Conservation (phyloP, 35 echinoderm and acorn worm genomes). For the Heliocidaris erythrogramma region DNA sequence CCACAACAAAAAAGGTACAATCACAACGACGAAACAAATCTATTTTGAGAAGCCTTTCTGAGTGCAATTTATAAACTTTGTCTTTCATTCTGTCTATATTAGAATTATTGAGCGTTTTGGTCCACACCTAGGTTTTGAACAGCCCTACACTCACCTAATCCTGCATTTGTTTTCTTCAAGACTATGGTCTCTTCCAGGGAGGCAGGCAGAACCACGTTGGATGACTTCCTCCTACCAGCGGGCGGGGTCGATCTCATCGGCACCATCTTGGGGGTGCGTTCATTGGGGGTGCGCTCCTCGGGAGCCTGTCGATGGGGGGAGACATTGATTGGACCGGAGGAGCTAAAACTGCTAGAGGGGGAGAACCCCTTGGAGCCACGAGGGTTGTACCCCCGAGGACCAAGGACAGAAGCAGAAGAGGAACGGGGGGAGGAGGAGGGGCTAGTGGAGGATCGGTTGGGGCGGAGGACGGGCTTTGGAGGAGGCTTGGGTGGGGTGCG, state of each 20-base stretch:
- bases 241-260: not conserved
- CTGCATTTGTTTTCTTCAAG: constrained; percentile 76
- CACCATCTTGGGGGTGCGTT: not conserved
- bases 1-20: not conserved
- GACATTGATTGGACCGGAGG: constrained; percentile 29
- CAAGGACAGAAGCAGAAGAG: not conserved
- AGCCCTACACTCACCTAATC: constrained; percentile 67
- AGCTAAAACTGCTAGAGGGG: not conserved
- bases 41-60: too few species aligned
- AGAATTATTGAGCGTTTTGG: too few species aligned
- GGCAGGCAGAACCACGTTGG: constrained; percentile 54
- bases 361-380: not conserved
- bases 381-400: not conserved
- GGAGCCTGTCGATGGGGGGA: not conserved
- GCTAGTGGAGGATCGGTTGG: not conserved
- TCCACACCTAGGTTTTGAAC: too few species aligned
- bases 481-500: constrained; percentile 56
- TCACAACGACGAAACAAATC: not conserved
- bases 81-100: too few species aligned
- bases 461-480: constrained; percentile 53
- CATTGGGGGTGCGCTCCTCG: not conserved
- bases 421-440: constrained; percentile 1
- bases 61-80: too few species aligned
- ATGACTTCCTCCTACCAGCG: constrained; percentile 19
- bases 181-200: constrained; percentile 74